Conservation (phyloP, 2,113 vertebrate species). For the Rostratula benghalensis region DNA sequence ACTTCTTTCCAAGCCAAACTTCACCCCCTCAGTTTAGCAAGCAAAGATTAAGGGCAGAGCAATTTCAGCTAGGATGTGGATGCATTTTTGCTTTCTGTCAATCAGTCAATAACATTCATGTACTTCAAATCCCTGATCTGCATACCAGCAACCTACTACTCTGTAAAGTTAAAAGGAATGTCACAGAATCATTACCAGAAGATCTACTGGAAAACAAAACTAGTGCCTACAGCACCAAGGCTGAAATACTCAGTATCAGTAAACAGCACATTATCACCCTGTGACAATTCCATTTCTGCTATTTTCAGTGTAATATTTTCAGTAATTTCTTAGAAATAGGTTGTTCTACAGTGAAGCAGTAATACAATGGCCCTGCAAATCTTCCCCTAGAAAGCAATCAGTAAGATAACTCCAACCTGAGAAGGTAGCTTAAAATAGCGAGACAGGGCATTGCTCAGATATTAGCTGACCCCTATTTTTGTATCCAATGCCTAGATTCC, state of each 20-base stretch:
- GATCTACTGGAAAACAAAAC: not conserved
- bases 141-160: not conserved
- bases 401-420: not conserved
- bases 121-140: not conserved
- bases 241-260: not conserved
- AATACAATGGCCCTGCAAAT: not conserved
- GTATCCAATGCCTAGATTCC: not conserved
- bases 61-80: not conserved
- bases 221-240: not conserved
- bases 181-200: not conserved
- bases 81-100: not conserved
- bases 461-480: not conserved
- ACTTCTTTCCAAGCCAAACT: not conserved
- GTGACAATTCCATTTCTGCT: not conserved
- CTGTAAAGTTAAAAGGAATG: not conserved
- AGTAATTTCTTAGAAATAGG: not conserved
- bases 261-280: not conserved
- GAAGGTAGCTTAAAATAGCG: not conserved
- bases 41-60: not conserved
- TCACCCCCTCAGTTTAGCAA: not conserved
- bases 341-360: not conserved
- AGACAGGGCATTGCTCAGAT: not conserved
- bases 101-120: not conserved
- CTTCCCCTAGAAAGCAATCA: not conserved
- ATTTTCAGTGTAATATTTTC: not conserved